Evolutionary conservation across 1,140 invertebrate genomes (phyloP).

Genomic region (Archegozetes longisetosus): DNA sequence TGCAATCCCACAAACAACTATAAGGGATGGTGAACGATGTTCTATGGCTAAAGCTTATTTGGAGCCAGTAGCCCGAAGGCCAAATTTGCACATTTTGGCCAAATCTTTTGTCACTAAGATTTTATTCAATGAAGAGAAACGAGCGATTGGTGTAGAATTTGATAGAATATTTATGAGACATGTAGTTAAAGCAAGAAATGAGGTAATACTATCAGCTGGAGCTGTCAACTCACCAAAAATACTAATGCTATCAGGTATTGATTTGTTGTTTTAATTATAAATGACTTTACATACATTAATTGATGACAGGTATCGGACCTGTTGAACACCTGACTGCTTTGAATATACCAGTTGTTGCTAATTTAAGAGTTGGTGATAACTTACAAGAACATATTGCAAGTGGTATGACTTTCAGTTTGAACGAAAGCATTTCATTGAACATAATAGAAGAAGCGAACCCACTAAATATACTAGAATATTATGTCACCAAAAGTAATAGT

Average conservation of each 20-base stretch:
- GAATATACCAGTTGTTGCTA: conserved; percentile 92
- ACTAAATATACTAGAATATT: background rate
- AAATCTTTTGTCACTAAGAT: conserved; percentile 61
- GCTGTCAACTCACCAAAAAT: conserved; percentile 35
- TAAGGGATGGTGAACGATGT: conserved; percentile 60
- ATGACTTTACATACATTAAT: no score
- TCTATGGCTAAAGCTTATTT: conserved; percentile 78
- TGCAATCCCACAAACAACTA: conserved; percentile 51
- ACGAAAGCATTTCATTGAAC: background rate
- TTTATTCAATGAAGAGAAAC: conserved; percentile 31
- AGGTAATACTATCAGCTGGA: conserved; percentile 59
- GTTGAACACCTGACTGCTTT: no score
- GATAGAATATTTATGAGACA: conserved; percentile 64
- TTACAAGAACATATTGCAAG: conserved; percentile 29
- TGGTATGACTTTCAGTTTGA: conserved; percentile 6
- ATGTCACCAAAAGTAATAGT: background rate
- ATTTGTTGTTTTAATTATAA: background rate
- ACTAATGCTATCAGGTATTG: conserved; percentile 28
- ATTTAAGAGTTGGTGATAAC: conserved; percentile 34
- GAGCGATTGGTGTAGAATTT: conserved; percentile 58
- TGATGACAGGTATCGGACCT: no score
- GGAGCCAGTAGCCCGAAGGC: conserved; percentile 54
- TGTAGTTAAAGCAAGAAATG: conserved; percentile 65
- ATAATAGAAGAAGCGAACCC: background rate
- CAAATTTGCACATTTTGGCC: conserved; percentile 70